A percentile compares a stretch with the other conserved stretches of the same genome.
Conservation (phyloP, 2,797 vertebrate genomes). For the Pipistrellus kuhlii region DNA sequence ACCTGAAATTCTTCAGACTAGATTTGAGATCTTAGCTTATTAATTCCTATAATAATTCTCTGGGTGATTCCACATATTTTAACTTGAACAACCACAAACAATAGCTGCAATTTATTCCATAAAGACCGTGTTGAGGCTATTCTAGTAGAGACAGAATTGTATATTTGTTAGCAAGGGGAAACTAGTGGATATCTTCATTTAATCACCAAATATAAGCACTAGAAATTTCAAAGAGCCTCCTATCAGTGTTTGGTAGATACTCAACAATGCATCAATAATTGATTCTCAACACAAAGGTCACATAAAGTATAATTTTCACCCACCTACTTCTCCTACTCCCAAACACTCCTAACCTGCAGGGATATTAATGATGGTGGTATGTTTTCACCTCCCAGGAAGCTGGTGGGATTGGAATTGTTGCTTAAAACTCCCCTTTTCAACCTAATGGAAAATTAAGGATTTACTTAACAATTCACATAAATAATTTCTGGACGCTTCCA, state of each 20-base stretch:
- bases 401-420: background rate
- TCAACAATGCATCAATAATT: background rate
- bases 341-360: background rate
- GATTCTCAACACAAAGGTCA: background rate
- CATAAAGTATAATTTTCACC: background rate
- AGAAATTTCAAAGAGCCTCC: background rate
- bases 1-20: background rate
- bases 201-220: background rate
- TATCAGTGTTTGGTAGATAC: background rate
- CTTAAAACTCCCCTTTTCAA: constrained; percentile 30
- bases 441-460: background rate
- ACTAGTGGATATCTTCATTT: background rate
- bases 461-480: background rate
- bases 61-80: background rate
- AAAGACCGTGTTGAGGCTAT: background rate
- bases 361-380: background rate
- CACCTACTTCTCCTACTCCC: background rate
- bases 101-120: background rate
- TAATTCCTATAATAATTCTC: background rate
- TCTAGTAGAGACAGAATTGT: background rate
- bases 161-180: background rate
- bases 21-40: background rate
- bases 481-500: background rate
- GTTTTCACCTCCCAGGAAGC: background rate
- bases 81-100: background rate